These are phyloP conservation scores for Cacoxenus indagator DNA, from an alignment of 2,888 invertebrate species.

Conservation along the genomic window DNA sequence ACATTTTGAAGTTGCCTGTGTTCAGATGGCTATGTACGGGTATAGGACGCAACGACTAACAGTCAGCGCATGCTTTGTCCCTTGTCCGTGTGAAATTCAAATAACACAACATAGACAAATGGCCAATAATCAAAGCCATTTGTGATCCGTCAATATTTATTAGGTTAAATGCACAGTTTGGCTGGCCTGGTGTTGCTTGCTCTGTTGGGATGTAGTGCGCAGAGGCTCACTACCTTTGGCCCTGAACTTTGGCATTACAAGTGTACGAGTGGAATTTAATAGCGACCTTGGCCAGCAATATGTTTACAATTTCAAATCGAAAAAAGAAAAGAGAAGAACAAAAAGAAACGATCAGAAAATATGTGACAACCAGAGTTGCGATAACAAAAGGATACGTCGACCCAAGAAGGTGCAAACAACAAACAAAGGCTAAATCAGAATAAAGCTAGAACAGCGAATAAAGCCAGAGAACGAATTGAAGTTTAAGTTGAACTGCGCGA, in stretches of 20 bases:
- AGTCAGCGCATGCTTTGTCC: too few species aligned
- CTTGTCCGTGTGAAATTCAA: constrained; percentile 1
- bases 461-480: too few species aligned
- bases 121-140: constrained; percentile 3
- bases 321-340: neutral
- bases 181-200: neutral
- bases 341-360: constrained; percentile 41
- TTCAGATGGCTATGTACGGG: neutral
- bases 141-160: constrained; percentile 21
- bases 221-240: too few species aligned
- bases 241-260: constrained; percentile 58
- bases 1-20: neutral
- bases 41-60: too few species aligned
- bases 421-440: too few species aligned
- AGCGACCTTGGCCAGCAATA: constrained; percentile 51
- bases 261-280: constrained; percentile 11
- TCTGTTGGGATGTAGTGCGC: constrained; percentile 18
- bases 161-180: neutral
- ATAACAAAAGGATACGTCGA: too few species aligned
- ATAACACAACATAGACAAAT: neutral
- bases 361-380: constrained; percentile 34
- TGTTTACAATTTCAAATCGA: constrained; percentile 48
- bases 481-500: constrained; percentile 38
- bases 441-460: too few species aligned
- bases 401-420: too few species aligned